Percentiles rank a stretch among this genome's conserved stretches.
Evolutionary conservation across 1,140 invertebrate species (phyloP).

Genomic region (Brachionus asplanchnoidis): DNA sequence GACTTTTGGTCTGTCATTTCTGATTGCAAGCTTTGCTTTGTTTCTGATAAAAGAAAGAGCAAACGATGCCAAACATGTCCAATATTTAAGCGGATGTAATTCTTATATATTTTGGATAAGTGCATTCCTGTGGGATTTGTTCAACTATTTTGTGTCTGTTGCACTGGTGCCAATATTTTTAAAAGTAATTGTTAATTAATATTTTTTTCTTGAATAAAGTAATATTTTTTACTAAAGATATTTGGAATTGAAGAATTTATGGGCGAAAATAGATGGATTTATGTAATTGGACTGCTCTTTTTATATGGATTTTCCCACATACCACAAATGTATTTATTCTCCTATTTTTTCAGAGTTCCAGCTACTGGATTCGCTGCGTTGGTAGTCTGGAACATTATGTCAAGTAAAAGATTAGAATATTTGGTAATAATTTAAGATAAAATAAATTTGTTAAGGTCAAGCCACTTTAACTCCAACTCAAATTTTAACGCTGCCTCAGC

Average conservation of each 20-base stretch:
- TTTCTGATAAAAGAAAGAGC: constrained; percentile 41
- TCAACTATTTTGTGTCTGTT: constrained; percentile 52
- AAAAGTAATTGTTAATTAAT: neutral
- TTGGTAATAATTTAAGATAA: too few species aligned
- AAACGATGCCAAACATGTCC: constrained; percentile 25
- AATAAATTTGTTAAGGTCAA: constrained; percentile 46
- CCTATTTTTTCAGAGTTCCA: constrained; percentile 51
- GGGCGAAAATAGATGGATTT: neutral
- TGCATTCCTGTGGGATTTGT: constrained; percentile 67
- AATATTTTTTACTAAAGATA: neutral
- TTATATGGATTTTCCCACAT: constrained; percentile 55
- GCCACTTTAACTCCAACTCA: constrained; percentile 48
- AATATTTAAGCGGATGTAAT: constrained; percentile 59
- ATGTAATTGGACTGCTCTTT: constrained; percentile 32
- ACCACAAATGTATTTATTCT: constrained; percentile 53
- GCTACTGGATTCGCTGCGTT: constrained; percentile 55
- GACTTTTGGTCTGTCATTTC: constrained; percentile 33
- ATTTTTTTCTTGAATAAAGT: neutral
- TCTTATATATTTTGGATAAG: constrained; percentile 68
- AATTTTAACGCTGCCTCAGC: constrained; percentile 50
- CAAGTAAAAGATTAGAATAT: neutral
- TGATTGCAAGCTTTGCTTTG: constrained; percentile 31
- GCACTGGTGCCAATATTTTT: constrained; percentile 45
- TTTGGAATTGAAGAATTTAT: constrained; percentile 34
- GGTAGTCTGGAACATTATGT: constrained; percentile 42